Conservation (phyloP, 2,797 vertebrate species). For the Alcedo atthis region DNA sequence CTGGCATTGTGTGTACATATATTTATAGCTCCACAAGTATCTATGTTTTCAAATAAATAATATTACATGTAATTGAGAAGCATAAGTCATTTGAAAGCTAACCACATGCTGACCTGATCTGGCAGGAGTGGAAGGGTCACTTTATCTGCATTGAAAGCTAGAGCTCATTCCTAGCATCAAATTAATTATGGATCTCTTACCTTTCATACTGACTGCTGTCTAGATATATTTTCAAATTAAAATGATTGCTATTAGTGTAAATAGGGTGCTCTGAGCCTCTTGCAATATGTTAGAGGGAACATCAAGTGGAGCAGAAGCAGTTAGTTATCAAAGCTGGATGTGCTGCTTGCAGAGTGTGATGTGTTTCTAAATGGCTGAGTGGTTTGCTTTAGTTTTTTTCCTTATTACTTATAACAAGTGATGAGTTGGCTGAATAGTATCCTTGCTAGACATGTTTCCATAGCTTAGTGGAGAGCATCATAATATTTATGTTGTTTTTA, state of each 20-base stretch:
- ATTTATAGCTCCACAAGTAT: neutral
- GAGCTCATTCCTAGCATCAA: neutral
- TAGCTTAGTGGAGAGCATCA: neutral
- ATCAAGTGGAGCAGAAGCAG: neutral
- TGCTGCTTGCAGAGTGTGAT: neutral
- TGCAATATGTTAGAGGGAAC: neutral
- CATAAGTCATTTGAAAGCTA: neutral
- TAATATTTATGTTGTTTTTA: constrained; percentile 15
- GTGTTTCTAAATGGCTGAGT: neutral
- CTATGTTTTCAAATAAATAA: neutral
- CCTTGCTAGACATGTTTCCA: neutral
- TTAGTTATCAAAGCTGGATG: neutral
- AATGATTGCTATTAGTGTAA: neutral
- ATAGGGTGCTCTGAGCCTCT: neutral
- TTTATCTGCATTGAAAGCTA: neutral
- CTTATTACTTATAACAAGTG: neutral
- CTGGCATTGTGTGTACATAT: neutral
- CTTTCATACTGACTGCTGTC: neutral
- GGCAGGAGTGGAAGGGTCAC: neutral
- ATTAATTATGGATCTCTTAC: neutral
- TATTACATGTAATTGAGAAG: neutral
- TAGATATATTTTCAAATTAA: neutral
- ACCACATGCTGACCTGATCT: neutral
- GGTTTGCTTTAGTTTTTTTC: constrained; percentile 3
- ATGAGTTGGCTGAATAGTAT: neutral